Conservation (phyloP, 2,888 invertebrate species). For the Acronicta leporina region DNA sequence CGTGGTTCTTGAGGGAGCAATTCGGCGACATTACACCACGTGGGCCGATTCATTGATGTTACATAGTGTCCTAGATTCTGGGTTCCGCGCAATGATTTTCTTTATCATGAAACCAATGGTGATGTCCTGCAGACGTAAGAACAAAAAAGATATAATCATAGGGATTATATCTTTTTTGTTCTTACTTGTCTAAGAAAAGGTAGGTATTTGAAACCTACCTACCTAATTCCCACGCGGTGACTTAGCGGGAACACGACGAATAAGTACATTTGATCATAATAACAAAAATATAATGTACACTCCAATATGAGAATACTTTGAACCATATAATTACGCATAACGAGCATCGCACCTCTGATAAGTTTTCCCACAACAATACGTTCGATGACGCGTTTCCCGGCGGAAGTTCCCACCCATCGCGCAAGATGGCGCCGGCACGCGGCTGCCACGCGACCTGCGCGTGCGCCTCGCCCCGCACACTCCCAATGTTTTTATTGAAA, state of each 20-base stretch:
- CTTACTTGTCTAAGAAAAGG: no score
- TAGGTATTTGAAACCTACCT: not conserved
- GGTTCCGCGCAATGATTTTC: no score
- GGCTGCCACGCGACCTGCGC: constrained; percentile 71
- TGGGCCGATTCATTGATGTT: no score
- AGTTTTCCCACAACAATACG: constrained; percentile 77
- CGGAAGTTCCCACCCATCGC: constrained; percentile 86
- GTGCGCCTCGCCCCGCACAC: constrained; percentile 71
- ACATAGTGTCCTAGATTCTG: no score
- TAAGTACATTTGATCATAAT: constrained; percentile 34
- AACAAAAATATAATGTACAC: constrained; percentile 22
- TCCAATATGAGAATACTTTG: constrained; percentile 44
- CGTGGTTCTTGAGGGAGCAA: no score
- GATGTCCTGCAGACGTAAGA: no score
- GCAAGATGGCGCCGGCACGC: constrained; percentile 80
- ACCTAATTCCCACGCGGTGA: constrained; percentile 22
- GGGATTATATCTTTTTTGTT: no score
- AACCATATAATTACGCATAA: constrained; percentile 52
- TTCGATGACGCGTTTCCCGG: constrained; percentile 71
- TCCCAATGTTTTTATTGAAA: constrained; percentile 84
- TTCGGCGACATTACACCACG: no score
- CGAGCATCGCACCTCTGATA: constrained; percentile 65
- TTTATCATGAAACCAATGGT: no score
- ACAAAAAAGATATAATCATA: no score
- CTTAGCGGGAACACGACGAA: not conserved